Percentiles rank a stretch among this genome's conserved stretches.
Evolutionary conservation across 2,113 vertebrate species (phyloP).

Genomic region (Shinisaurus crocodilurus): DNA sequence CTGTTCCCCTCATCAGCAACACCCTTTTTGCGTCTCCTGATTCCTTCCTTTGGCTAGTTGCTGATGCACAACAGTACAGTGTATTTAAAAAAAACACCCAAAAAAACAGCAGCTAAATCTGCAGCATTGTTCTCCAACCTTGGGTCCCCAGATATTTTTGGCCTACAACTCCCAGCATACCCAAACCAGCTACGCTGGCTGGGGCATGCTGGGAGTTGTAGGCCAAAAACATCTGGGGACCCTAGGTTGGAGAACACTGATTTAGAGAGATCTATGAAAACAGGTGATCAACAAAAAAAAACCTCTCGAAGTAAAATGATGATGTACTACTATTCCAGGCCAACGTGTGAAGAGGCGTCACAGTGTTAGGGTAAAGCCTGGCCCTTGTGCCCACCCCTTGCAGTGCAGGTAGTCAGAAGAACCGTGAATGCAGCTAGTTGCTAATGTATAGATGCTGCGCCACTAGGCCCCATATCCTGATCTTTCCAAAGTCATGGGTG

Average conservation of each 20-base stretch:
- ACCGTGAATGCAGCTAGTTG: neutral
- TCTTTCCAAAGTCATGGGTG: neutral
- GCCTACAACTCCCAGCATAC: too few species aligned
- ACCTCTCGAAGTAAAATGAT: neutral
- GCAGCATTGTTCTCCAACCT: too few species aligned
- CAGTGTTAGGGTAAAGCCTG: neutral
- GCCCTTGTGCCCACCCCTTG: neutral
- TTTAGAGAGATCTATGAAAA: too few species aligned
- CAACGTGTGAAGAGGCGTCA: neutral
- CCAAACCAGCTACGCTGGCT: too few species aligned
- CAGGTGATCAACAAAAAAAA: neutral
- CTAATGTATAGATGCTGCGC: neutral
- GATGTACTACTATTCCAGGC: too few species aligned
- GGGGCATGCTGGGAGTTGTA: too few species aligned
- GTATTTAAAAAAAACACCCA: neutral
- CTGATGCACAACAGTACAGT: neutral
- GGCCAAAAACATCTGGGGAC: too few species aligned
- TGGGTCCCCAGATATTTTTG: too few species aligned
- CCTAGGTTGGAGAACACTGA: too few species aligned
- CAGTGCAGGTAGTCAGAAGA: neutral
- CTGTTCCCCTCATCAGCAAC: neutral
- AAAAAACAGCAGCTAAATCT: neutral
- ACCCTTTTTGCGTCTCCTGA: neutral
- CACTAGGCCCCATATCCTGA: neutral
- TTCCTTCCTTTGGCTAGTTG: neutral